phyloP scores from a whole-genome alignment of 2,888 invertebrate genomes.

The Merodon equestris region DNA sequence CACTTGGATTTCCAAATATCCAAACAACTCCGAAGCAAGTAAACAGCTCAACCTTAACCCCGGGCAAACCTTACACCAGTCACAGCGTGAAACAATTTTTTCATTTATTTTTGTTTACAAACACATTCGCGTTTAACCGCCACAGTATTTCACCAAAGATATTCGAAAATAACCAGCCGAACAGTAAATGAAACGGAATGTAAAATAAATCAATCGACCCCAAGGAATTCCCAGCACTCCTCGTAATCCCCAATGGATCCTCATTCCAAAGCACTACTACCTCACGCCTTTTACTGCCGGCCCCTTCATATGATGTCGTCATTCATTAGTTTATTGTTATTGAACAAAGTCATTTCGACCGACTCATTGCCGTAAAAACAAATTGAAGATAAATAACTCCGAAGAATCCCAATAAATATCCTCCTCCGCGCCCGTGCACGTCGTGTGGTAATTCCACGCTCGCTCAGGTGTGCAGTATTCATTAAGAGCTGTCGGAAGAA shows the following conservation, averaged over 20 bases:
- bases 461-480: conserved; percentile 55
- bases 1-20: no score
- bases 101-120: no score
- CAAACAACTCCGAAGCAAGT: no score
- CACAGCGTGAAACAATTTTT: no score
- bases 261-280: conserved; percentile 13
- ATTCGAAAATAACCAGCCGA: no score
- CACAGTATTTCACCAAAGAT: no score
- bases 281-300: conserved; percentile 29
- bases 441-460: conserved; percentile 15
- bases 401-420: conserved; percentile 46
- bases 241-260: conserved; percentile 9
- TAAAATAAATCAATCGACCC: neutral
- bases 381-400: conserved; percentile 53
- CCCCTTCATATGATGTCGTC: conserved; percentile 25
- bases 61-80: no score
- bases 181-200: no score
- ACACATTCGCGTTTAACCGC: neutral
- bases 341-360: conserved; percentile 33
- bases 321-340: conserved; percentile 52
- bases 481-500: conserved; percentile 32
- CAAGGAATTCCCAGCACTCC: conserved; percentile 7
- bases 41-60: no score
- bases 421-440: conserved; percentile 6
- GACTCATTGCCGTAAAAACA: conserved; percentile 27